These are phyloP conservation scores for Dolichomitus sp. DNA, from an alignment of 2,888 invertebrate genomes.

Conservation along the genomic window DNA sequence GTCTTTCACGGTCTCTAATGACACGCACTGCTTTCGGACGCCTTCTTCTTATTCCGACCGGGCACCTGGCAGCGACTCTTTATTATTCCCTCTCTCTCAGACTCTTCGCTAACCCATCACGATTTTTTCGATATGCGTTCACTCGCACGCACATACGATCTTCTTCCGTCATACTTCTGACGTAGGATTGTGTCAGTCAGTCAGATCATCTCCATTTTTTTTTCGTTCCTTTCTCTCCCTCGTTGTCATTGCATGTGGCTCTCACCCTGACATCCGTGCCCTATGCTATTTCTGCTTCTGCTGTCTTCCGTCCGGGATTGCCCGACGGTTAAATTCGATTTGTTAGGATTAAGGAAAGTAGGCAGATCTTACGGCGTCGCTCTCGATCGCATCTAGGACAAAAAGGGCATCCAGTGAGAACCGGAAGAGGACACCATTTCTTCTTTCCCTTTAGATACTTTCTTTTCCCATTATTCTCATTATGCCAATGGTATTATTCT, in stretches of 20 bases:
- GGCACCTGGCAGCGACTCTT: conserved; percentile 85
- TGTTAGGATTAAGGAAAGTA: conserved; percentile 83
- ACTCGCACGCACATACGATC: conserved; percentile 34
- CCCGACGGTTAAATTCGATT: conserved; percentile 84
- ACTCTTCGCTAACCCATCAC: conserved; percentile 23
- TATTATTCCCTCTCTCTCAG: conserved; percentile 73
- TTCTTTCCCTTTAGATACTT: conserved; percentile 37
- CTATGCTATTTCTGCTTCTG: conserved; percentile 9
- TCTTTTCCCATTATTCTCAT: conserved; percentile 36
- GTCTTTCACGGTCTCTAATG: conserved; percentile 85
- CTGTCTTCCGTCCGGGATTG: conserved; percentile 24
- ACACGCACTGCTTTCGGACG: conserved; percentile 85
- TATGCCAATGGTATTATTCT: conserved; percentile 5
- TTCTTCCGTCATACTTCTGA: conserved; percentile 30
- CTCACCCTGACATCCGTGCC: conserved; percentile 13
- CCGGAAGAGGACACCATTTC: conserved; percentile 63
- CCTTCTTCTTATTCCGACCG: conserved; percentile 80
- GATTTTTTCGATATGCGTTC: conserved; percentile 40
- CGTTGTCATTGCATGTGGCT: conserved; percentile 43
- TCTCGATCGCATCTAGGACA: conserved; percentile 49
- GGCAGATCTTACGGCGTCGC: conserved; percentile 33
- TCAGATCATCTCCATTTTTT: conserved; percentile 47
- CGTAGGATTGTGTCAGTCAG: conserved; percentile 12
- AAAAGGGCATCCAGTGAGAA: conserved; percentile 58
- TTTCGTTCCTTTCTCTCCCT: conserved; percentile 71